Evolutionary conservation across 2,113 vertebrate species (phyloP), one percentile per base, ranked within the genome.

Genomic region (Geococcyx californianus): DNA sequence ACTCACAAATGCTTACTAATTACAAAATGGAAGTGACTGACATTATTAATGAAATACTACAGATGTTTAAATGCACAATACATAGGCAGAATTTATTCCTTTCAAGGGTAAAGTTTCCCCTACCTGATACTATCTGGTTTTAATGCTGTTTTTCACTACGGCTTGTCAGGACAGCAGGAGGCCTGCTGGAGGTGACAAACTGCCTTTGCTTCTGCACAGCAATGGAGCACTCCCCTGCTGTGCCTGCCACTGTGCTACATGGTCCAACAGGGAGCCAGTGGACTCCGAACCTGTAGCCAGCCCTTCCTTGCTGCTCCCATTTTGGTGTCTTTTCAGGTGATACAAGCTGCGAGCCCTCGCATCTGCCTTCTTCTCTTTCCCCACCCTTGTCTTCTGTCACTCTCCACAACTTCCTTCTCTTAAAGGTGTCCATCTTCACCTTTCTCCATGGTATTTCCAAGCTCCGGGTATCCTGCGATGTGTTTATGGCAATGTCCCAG

Each of bases 401-500:
- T 54, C n/a, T 66, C 66, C n/a, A 25, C 20, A 5, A 14, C 17
- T 16, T n/a, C 20, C 47, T 69, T 55, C 9, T 42, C 25, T 40
- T 18, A 21, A 21, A 31, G 25, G 12, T 10, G 15, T 0, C 47
- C 7, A 9, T 15, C 25, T 69, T 55, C n/a, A 31, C 34, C 23
- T 74, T 51, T 21, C 13, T 26, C 25, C 1, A 2, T 16, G 40
- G 29, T 23, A 33, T 33, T 58, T 31, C 59, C 13, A 29, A 68
- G 45, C n/a, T 38, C 44, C 19, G 5, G 0, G 1, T 14, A 21
- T 40, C 29, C n/a, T 23, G 25, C 8, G 1, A 17, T 2, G 20
- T 1, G 2, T 18, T 45, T 45, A 18, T 1, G 6, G 21, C 33
- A 23, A 14, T 4, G 2, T 13, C 19, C 7, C 21, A 18, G 38